Evolutionary conservation across 1,140 invertebrate genomes (phyloP), one percentile per base, ranked within the genome.

Genomic region (Lerema accius): DNA sequence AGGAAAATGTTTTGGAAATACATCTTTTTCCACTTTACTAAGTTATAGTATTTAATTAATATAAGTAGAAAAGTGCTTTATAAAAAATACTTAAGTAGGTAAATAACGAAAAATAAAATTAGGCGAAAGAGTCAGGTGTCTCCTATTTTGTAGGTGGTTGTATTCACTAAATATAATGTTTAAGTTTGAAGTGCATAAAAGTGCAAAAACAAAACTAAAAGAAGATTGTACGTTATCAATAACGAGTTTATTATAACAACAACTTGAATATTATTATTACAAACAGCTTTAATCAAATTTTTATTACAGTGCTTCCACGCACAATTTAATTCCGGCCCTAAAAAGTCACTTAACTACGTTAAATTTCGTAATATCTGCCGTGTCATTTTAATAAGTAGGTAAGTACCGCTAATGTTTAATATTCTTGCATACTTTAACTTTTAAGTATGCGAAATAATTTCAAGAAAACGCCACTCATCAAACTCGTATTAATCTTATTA

Each of bases 401-500:
- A 53, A 40, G 13, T 32, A 45, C 28, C 19, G 10, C 17, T 56
- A 7, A 43, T 26, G 19, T 58, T 58, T 19, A 58, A 42, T 56
- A 16, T 43, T 56, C 53, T 43, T 56, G 39, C 23, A 16, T 43
- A 58, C 14, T 45, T 35, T 58, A 45, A 46, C 45, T 15, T 58
- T 58, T n/a, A n/a, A n/a, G n/a, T n/a, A n/a, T n/a, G n/a, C 13
- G 16, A 6, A 46, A 46, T 9, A 58, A 10, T 46, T 58, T 17
- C 10, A 32, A 58, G 28, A 17, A 58, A 43, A n/a, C 28, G 53
- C 26, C 13, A 58, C 14, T 58, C 55, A 58, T 46, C 55, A 58
- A 58, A 58, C 45, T 45, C 26, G 16, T 58, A 58, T 58, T 58
- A 58, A 58, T 58, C 28, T 58, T 46, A 35, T 14, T 46, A 35